A percentile compares a stretch with the other conserved stretches of the same genome.
Conservation (phyloP, 2,113 vertebrate species). For the Sphyrna mokarran region DNA sequence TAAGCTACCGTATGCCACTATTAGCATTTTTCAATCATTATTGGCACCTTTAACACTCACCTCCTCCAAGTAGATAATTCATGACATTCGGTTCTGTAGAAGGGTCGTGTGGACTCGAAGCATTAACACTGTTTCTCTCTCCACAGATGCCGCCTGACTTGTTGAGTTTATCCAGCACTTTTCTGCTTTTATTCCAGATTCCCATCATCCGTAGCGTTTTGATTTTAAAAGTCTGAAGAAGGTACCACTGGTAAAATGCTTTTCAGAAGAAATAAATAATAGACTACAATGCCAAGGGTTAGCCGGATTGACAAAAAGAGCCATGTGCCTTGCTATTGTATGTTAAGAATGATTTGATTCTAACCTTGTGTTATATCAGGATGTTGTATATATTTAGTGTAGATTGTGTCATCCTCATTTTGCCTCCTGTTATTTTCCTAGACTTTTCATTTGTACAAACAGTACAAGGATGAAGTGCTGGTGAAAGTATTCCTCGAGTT, state of each 20-base stretch:
- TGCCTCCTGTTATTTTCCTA: conserved; percentile 43
- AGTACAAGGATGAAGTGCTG: conserved; percentile 73
- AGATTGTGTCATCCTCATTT: neutral
- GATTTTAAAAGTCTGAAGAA: neutral
- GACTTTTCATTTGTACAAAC: conserved; percentile 81
- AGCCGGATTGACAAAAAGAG: neutral
- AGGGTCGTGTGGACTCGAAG: no score
- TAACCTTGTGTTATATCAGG: neutral
- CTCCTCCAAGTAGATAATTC: no score
- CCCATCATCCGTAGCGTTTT: no score
- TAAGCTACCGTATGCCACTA: no score
- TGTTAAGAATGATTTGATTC: neutral
- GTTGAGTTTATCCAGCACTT: no score
- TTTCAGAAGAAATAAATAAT: neutral
- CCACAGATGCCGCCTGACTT: no score
- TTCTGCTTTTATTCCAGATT: no score
- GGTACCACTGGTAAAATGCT: neutral
- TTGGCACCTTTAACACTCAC: no score
- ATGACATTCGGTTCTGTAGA: no score
- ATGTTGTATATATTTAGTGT: neutral
- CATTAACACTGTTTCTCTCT: no score
- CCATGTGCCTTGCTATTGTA: neutral
- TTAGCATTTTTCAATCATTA: no score
- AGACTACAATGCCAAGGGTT: neutral
- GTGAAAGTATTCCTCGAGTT: conserved; percentile 72